Evolutionary conservation across 2,888 invertebrate species (phyloP).

Genomic region (Actias luna): DNA sequence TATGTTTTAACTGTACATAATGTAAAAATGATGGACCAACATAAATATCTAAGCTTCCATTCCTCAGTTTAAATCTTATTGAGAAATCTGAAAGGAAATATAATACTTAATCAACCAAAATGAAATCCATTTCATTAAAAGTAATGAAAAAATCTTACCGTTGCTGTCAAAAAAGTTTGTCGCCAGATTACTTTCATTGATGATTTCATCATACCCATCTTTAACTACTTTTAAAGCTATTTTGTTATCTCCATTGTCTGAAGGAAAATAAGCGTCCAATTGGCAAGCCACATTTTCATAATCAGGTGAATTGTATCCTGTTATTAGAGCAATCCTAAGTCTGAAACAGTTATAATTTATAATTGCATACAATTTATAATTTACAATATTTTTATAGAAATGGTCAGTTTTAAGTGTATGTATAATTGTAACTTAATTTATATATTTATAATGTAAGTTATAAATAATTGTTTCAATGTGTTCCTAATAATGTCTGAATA

Average conservation of each 20-base stretch:
- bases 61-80: constrained; percentile 33
- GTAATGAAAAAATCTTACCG: constrained; percentile 2
- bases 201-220: constrained; percentile 34
- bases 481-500: too few species aligned
- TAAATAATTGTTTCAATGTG: too few species aligned
- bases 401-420: too few species aligned
- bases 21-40: constrained; percentile 36
- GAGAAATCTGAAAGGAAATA: constrained; percentile 36
- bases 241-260: constrained; percentile 27
- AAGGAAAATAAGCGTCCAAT: constrained; percentile 43
- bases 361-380: neutral
- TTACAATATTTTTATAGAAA: too few species aligned
- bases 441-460: too few species aligned
- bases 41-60: constrained; percentile 26
- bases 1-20: constrained; percentile 41
- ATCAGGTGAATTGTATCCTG: constrained; percentile 43
- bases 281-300: constrained; percentile 51
- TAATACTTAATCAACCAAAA: constrained; percentile 2
- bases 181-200: constrained; percentile 30
- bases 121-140: neutral
- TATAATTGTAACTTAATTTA: too few species aligned
- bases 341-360: constrained; percentile 37
- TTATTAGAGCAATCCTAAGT: constrained; percentile 43
- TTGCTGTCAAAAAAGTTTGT: constrained; percentile 37
- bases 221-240: constrained; percentile 34